Percentiles rank a stretch among this genome's conserved stretches.
Evolutionary conservation across 2,797 vertebrate species (phyloP).

Genomic region (Danionella dracula): DNA sequence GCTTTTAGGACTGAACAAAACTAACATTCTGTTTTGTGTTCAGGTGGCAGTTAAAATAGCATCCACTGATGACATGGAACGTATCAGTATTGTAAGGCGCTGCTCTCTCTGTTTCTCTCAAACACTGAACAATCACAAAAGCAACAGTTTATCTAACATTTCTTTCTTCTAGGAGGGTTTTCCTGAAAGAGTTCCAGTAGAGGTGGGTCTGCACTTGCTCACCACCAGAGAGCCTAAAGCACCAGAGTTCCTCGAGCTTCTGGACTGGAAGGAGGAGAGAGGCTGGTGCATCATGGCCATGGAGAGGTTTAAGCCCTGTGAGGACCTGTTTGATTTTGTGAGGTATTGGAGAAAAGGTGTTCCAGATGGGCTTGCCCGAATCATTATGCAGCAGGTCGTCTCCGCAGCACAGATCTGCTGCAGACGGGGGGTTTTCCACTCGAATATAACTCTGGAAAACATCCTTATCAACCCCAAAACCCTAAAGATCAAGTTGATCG

Average conservation of each 20-base stretch:
- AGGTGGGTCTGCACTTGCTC: background rate
- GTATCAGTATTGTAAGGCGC: background rate
- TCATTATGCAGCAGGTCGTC: background rate
- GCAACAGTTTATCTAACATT: background rate
- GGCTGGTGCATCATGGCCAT: background rate
- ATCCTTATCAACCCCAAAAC: background rate
- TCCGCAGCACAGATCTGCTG: background rate
- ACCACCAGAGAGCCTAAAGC: background rate
- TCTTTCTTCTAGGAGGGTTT: background rate
- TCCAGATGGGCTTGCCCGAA: background rate
- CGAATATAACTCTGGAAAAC: background rate
- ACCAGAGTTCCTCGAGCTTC: background rate
- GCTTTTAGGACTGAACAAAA: no score
- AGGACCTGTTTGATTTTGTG: background rate
- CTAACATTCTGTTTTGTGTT: background rate
- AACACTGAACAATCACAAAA: background rate
- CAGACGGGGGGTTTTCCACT: background rate
- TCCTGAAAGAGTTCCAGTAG: background rate
- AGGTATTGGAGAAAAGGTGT: background rate
- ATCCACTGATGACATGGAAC: rapidly evolving
- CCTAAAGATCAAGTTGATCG: constrained; percentile 1
- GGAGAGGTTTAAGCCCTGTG: background rate
- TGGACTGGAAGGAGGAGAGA: background rate
- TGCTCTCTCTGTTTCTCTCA: background rate
- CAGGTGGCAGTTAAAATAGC: background rate